Percentiles rank a stretch among this genome's conserved stretches.
phyloP scores from a whole-genome alignment of 2,888 invertebrate species.

The Eretmocerus hayati region DNA sequence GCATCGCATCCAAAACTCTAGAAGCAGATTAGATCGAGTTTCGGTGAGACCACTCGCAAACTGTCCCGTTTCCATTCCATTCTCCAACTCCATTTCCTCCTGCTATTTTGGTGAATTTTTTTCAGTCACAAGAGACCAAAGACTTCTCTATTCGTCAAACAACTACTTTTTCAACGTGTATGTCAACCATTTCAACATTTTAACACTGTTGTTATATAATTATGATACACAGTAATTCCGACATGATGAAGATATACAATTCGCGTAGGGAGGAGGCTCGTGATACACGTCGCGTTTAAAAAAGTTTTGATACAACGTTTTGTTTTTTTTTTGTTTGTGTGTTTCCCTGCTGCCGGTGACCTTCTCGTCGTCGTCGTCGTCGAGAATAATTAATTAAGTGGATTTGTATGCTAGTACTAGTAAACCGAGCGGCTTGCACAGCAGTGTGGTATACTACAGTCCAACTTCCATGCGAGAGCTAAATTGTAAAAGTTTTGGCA shows the following conservation, averaged over 20 bases:
- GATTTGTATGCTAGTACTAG: no score
- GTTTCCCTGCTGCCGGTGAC: no score
- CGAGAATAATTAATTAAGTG: not conserved
- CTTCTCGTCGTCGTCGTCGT: no score
- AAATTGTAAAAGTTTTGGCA: not conserved
- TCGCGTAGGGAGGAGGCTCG: not conserved
- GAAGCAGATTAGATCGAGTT: conserved; percentile 20
- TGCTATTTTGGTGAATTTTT: not conserved
- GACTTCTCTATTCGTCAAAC: no score
- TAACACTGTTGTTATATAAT: no score
- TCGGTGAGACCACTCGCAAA: conserved; percentile 9
- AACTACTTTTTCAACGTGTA: no score
- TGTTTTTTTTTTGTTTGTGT: not conserved
- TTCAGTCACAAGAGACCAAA: not conserved
- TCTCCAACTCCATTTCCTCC: not conserved
- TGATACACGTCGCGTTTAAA: not conserved
- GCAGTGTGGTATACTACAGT: no score
- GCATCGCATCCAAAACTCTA: conserved; percentile 15
- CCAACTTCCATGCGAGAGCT: not conserved
- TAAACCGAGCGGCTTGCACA: no score
- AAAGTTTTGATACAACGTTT: not conserved
- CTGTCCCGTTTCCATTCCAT: conserved; percentile 1
- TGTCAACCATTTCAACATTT: no score
- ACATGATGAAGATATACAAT: not conserved
- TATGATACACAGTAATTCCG: not conserved